Conservation (phyloP, 30 jellyfish, hydroid and myxozoan species). For the Pseudorhiza aurosa region DNA sequence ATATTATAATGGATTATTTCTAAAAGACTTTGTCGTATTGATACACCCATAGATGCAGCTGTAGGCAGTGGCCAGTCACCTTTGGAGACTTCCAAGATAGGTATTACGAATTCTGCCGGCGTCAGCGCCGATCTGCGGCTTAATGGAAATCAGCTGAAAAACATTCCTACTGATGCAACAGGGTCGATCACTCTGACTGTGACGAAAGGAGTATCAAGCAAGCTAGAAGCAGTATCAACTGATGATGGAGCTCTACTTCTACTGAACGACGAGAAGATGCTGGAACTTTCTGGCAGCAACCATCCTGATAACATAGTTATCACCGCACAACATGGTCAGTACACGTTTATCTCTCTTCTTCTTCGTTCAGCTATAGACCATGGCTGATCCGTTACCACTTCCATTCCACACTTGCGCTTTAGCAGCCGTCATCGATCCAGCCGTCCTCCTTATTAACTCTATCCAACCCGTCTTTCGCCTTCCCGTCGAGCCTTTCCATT, state of each 20-base stretch:
- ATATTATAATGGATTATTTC: too few species aligned
- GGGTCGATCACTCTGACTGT: slow-evolving; percentile 52
- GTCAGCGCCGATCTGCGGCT: slow-evolving; percentile 64
- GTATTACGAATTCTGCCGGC: slow-evolving; percentile 78
- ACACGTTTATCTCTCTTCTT: too few species aligned
- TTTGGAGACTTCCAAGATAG: slow-evolving; percentile 2
- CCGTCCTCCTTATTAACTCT: too few species aligned
- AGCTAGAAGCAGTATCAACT: slow-evolving; percentile 67
- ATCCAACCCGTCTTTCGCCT: too few species aligned
- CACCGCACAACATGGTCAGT: slow-evolving; percentile 62
- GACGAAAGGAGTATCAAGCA: slow-evolving; percentile 21
- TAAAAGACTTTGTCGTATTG: too few species aligned
- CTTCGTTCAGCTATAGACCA: too few species aligned
- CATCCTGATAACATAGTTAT: slow-evolving; percentile 30
- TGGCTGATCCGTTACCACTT: too few species aligned
- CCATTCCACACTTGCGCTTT: too few species aligned
- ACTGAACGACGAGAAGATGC: slow-evolving; percentile 31
- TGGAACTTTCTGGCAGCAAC: slow-evolving; percentile 12
- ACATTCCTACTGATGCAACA: slow-evolving; percentile 69
- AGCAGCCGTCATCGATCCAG: too few species aligned
- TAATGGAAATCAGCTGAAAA: slow-evolving; percentile 60
- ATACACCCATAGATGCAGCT: neutral
- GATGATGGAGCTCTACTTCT: slow-evolving; percentile 43
- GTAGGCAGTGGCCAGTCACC: slow-evolving; percentile 25
- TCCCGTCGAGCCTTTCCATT: too few species aligned